Evolutionary conservation across 2,113 vertebrate genomes (phyloP), one percentile per base, ranked within the genome.

Genomic region (Scortum barcoo): DNA sequence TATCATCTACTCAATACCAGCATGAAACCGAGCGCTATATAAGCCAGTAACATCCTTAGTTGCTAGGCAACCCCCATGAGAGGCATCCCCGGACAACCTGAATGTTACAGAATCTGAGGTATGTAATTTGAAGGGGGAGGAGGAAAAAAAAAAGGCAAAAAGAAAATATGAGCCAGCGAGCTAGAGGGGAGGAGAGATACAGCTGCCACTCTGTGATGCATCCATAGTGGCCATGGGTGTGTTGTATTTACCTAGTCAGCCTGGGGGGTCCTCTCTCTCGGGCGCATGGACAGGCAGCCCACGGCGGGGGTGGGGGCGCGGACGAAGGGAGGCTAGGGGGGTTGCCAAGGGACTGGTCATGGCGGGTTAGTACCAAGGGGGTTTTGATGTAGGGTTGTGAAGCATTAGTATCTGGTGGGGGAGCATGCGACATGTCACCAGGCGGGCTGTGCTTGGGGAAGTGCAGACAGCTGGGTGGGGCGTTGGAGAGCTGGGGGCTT

Each of bases 241-340:
- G 93, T 91, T 88, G 93, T 95, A 96, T 94, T 97, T 97, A 97
- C 96, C 96, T 97, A 97, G 95, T 95, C 94, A 96, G 96, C 93
- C 95, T 95, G 93, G 96, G 94, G 95, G 95, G 94, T 96, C 96
- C 96, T 95, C 95, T 95, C 90, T 97, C 96, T 93, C 96, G 92
- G 95, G 91, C 93, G 94, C 96, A 96, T 88, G 95, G 94, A 94
- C 96, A 96, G 95, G 95, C 94, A 90, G 95, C 95, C 96, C 96
- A 96, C 83, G 95, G 96, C 76, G 95, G 94, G 91, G 91, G 92
- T 1, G 92, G 92, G 91, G 95, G 95, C 76, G 93, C 92, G 77
- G 96, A 95, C 65, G 94, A 91, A 84, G 93, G 92, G 90, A 95
- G 91, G 92, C 92, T 95, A 95, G 94, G 94, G 94, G 94, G 94